Percentiles rank a stretch among this genome's conserved stretches.
Conservation (phyloP, 1,140 invertebrate species). For the Pseudobourletiella spinata region DNA sequence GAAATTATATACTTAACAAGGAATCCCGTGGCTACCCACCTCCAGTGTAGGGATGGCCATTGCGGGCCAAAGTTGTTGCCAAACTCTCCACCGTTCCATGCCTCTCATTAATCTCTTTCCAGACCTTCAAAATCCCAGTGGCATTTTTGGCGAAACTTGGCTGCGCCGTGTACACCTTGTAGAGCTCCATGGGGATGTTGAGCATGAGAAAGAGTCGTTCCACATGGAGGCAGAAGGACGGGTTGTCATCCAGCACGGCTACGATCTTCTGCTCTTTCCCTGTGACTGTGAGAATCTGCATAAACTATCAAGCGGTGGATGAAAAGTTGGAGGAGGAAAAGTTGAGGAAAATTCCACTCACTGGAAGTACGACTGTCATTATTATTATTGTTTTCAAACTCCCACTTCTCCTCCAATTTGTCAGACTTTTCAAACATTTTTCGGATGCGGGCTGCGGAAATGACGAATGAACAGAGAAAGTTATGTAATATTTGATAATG, state of each 20-base stretch:
- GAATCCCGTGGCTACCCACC: slow-evolving; percentile 7
- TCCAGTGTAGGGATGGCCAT: slow-evolving; percentile 24
- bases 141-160: slow-evolving; percentile 15
- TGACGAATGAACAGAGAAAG: too few relatives aligned
- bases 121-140: slow-evolving; percentile 11
- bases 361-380: too few relatives aligned
- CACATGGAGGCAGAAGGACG: slow-evolving; percentile 23
- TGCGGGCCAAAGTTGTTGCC: slow-evolving; percentile 7
- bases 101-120: background rate
- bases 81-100: slow-evolving; percentile 11
- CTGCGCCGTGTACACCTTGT: background rate
- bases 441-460: background rate
- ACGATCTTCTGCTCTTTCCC: slow-evolving; percentile 14
- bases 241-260: slow-evolving; percentile 16
- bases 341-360: too few relatives aligned
- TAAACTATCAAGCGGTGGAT: too few relatives aligned
- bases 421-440: slow-evolving; percentile 3
- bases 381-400: background rate
- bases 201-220: slow-evolving; percentile 23
- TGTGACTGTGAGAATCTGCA: slow-evolving; percentile 7
- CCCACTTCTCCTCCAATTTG: background rate
- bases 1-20: background rate
- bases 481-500: too few relatives aligned
- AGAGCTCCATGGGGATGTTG: slow-evolving; percentile 14
- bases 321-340: too few relatives aligned